Evolutionary conservation across 2,797 vertebrate genomes (phyloP), one percentile per base, ranked within the genome.

Genomic region (Sternarchorhynchus goeldii): DNA sequence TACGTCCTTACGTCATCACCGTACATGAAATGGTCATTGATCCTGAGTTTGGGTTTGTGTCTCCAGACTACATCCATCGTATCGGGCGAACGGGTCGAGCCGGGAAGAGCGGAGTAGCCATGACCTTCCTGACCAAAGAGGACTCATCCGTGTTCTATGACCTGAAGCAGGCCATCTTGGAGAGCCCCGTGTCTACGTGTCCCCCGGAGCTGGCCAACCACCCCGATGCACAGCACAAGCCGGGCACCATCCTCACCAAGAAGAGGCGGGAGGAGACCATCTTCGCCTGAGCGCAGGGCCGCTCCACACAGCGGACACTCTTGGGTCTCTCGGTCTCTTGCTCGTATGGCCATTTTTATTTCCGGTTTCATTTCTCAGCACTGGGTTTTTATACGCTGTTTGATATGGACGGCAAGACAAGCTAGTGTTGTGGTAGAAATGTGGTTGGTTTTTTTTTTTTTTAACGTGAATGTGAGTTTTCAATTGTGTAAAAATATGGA

Each of bases 101-200:
- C 0, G 97, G 97, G 73, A 99, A 99, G 94, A 98, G 97, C 1
- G 97, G 97, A 0, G 91, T 98, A 29, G 96, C 97, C 76, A 91
- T 99, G 92, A 98, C 97, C 25, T 99, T 99, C 96, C 95, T 99
- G 85, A 99, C 97, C 86, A 99, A 97, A 86, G 97, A 99, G 89
- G 97, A 99, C 87, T 93, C 96, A 0, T 90, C 94, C 0, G 97
- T 99, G 66, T 99, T 99, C 91, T 99, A 99, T 50, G 97, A 99
- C 89, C 91, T 99, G 88, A 99, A 99, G 81, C 97, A 99, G 87
- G 97, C 97, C 69, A 95, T 99, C 87, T 88, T 99, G n/a, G 97
- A 98, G 90, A 99, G 97, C 87, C 97, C 97, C 0, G 97, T 98
- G 36, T 99, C 97, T 50, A 96, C 93, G n/a, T 99, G 97, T 62